Evolutionary conservation across 2,888 invertebrate species (phyloP), one percentile per base, ranked within the genome.

Genomic region (Coelinius sp.): DNA sequence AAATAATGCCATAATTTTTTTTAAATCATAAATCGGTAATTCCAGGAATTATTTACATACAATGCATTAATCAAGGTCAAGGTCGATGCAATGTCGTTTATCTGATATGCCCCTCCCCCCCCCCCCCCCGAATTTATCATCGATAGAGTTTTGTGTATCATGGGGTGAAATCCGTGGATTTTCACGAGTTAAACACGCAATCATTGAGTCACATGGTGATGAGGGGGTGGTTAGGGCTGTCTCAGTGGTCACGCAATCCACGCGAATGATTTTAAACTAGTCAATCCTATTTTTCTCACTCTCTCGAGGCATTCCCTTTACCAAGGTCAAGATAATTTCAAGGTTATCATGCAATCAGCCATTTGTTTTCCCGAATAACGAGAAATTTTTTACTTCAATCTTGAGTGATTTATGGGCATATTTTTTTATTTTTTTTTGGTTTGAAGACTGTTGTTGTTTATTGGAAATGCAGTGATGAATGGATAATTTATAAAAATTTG

Each of bases 251-350:
- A 53, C 53, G 53, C 53, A 10, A 49, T 49, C 49, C 22, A 49
- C 22, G 22, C 10, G 49, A 20, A 20, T 22, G 14, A 27, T 25
- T 25, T 53, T 24, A 27, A 25, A 25, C 27, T 53, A 6, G 1
- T 53, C 1, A 27, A 6, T 24, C 3, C 24, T 49, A 20, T 49
- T 49, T 49, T 53, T 14, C 4, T 12, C 27, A 4, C 53, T 14
- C n/a, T 70, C 67, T 68, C 62, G 68, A 66, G 35, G 38, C 56
- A 62, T 70, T 62, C 31, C 71, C 75, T 67, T 56, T 62, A 27
- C 41, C 41, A 62, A 49, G 52, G 67, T 24, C n/a, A 20, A 20
- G 44, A 71, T 38, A 66, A 66, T 65, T 68, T 53, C 27, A 41
- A 52, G 35, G 52, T 12, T 25, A 49, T 67, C 49, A 12, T 25